These are phyloP conservation scores for Podiceps cristatus DNA, from an alignment of 2,113 vertebrate species.

Conservation along the genomic window DNA sequence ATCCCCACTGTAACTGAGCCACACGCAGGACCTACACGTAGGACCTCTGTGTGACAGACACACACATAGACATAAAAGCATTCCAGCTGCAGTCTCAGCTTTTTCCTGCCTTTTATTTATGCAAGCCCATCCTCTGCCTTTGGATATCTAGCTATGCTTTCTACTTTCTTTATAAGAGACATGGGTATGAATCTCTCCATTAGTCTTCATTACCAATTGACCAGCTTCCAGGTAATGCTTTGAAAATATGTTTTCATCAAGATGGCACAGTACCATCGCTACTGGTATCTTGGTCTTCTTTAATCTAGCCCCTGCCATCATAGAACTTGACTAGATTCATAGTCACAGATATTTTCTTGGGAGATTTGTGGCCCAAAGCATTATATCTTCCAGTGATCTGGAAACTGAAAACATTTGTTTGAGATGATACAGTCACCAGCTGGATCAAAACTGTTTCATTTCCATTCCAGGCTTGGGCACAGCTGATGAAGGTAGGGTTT, in stretches of 20 bases:
- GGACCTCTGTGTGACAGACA: neutral
- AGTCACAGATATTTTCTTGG: neutral
- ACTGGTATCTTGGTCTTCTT: neutral
- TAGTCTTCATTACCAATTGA: neutral
- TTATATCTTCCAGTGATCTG: neutral
- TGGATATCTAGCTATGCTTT: neutral
- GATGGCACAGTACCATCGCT: neutral
- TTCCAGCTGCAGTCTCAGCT: neutral
- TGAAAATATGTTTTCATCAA: neutral
- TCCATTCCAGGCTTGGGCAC: rapidly evolving
- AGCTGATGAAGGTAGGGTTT: neutral
- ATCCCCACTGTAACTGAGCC: neutral
- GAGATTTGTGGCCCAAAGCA: neutral
- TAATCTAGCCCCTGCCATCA: neutral
- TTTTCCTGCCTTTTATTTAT: neutral
- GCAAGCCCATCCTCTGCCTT: neutral
- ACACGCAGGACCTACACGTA: neutral
- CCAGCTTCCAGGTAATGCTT: neutral
- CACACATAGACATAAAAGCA: neutral
- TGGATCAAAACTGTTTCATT: neutral
- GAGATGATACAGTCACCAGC: neutral
- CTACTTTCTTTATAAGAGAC: neutral
- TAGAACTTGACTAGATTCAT: neutral
- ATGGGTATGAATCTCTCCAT: neutral
- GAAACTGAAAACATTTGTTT: neutral